phyloP scores from a whole-genome alignment of 2,888 invertebrate genomes.

The Cynaeus angustus region DNA sequence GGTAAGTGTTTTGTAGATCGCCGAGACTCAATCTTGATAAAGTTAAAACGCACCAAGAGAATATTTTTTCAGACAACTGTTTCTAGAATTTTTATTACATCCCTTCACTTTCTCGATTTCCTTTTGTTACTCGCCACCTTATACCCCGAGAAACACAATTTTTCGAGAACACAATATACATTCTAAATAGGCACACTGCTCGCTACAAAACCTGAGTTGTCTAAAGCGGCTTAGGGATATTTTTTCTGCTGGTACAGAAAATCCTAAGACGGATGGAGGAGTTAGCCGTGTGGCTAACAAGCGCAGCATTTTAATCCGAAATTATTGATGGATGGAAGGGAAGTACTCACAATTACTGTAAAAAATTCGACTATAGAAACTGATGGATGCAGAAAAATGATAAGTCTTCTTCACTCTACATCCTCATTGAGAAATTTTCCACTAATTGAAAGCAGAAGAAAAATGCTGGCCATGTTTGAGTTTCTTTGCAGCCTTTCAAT shows the following conservation, averaged over 20 bases:
- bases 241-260: slow-evolving; percentile 4
- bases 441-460: no score
- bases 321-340: slow-evolving; percentile 17
- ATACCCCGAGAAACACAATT: slow-evolving; percentile 22
- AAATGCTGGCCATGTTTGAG: no score
- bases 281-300: slow-evolving; percentile 20
- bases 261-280: slow-evolving; percentile 21
- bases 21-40: slow-evolving; percentile 19
- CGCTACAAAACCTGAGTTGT: slow-evolving; percentile 7
- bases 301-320: slow-evolving; percentile 27
- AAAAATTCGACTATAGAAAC: no score
- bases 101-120: slow-evolving; percentile 17
- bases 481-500: no score
- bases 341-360: no score
- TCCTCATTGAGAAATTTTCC: no score
- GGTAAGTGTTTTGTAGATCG: slow-evolving; percentile 12
- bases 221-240: slow-evolving; percentile 24
- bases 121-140: slow-evolving; percentile 15
- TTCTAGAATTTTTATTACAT: slow-evolving; percentile 36
- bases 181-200: slow-evolving; percentile 22
- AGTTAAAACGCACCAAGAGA: slow-evolving; percentile 24
- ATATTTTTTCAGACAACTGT: slow-evolving; percentile 31
- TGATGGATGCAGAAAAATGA: no score
- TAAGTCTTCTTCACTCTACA: no score
- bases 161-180: slow-evolving; percentile 26